Conservation (phyloP, 2,797 vertebrate species). For the Psittacula derbiana region DNA sequence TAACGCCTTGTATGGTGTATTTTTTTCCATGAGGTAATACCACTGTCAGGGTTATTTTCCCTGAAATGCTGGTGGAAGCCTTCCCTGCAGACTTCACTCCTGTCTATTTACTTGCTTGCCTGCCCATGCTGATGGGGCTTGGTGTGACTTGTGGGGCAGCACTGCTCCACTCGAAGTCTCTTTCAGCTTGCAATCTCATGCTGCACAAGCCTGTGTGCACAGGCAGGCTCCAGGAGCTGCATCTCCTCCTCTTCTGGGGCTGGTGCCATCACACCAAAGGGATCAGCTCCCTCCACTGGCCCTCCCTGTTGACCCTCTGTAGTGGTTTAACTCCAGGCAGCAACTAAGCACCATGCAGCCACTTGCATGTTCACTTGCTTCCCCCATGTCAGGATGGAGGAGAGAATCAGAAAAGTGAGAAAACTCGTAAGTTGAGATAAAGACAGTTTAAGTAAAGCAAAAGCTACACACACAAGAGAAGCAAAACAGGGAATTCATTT, state of each 20-base stretch:
- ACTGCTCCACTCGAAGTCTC: rapidly evolving
- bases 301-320: neutral
- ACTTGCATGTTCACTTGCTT: neutral
- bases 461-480: neutral
- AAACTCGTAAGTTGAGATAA: neutral
- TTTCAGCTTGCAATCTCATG: neutral
- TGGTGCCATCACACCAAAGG: neutral
- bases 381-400: rapidly evolving
- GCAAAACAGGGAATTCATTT: neutral
- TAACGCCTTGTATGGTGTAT: neutral
- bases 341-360: neutral
- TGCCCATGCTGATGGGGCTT: neutral
- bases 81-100: neutral
- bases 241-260: neutral
- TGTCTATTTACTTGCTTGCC: rapidly evolving
- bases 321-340: neutral
- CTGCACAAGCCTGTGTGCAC: neutral
- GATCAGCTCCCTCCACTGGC: neutral
- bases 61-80: neutral
- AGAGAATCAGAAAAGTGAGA: neutral
- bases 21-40: neutral
- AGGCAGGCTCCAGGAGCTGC: neutral
- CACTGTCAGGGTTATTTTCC: neutral
- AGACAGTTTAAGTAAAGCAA: neutral
- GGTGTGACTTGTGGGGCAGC: neutral